A percentile compares a stretch with the other conserved stretches of the same genome.
These are phyloP conservation scores for Sternarchorhynchus goeldii DNA, from an alignment of 2,797 vertebrate species.

Conservation along the genomic window DNA sequence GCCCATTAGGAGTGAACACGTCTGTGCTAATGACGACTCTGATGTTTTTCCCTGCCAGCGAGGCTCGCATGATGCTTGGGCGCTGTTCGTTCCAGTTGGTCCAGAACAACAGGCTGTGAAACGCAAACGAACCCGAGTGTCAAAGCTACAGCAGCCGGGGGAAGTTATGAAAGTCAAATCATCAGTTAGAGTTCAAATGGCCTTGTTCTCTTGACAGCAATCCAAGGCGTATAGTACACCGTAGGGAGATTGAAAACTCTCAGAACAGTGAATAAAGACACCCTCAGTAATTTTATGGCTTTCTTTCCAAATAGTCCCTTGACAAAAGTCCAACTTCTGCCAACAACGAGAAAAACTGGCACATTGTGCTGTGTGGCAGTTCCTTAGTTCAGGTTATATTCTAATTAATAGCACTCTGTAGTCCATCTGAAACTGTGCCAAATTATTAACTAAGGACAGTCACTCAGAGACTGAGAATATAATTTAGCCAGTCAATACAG, in stretches of 20 bases:
- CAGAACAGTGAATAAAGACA: slow-evolving; percentile 30
- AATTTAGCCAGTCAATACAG: slow-evolving; percentile 65
- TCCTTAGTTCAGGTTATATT: slow-evolving; percentile 71
- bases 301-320: slow-evolving; percentile 41
- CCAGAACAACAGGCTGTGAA: slow-evolving; percentile 95
- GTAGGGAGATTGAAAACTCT: slow-evolving; percentile 24
- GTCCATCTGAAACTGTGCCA: slow-evolving; percentile 69
- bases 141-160: not conserved
- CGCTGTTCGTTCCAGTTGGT: slow-evolving; percentile 99
- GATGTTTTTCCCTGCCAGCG: slow-evolving; percentile 88
- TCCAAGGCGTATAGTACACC: slow-evolving; percentile 3
- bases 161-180: slow-evolving; percentile 14
- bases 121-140: slow-evolving; percentile 14
- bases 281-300: slow-evolving; percentile 12
- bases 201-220: not conserved
- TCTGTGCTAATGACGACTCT: slow-evolving; percentile 89
- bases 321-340: slow-evolving; percentile 43
- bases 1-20: slow-evolving; percentile 94
- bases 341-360: slow-evolving; percentile 60
- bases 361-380: slow-evolving; percentile 67
- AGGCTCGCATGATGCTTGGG: slow-evolving; percentile 95
- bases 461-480: slow-evolving; percentile 69
- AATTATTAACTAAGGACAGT: slow-evolving; percentile 69
- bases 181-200: slow-evolving; percentile 1
- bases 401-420: slow-evolving; percentile 73